Evolutionary conservation across 2,113 vertebrate genomes (phyloP).

Genomic region (Raja brachyura): DNA sequence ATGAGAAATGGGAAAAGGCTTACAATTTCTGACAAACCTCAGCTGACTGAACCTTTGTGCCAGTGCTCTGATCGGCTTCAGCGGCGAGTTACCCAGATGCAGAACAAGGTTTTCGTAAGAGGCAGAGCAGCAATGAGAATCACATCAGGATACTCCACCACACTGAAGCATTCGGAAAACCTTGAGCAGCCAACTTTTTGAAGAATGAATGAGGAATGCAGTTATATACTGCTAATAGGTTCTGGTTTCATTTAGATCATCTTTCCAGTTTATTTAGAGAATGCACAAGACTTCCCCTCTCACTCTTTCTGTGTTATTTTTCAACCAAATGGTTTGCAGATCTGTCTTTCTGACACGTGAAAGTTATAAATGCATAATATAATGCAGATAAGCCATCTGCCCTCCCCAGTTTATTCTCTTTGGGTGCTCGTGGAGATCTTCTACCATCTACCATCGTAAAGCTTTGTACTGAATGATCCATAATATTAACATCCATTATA

Average conservation of each 20-base stretch:
- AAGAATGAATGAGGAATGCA: neutral
- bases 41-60: neutral
- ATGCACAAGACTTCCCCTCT: neutral
- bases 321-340: neutral
- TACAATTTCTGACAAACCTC: neutral
- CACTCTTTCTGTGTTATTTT: neutral
- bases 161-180: neutral
- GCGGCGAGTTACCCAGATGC: neutral
- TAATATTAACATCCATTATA: neutral
- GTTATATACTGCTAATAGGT: neutral
- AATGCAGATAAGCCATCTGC: neutral
- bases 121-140: neutral
- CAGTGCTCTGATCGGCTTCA: neutral
- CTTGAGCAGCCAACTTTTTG: neutral
- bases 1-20: slow-evolving; percentile 3
- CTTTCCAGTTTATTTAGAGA: slow-evolving; percentile 39
- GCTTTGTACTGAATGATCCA: neutral
- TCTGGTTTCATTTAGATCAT: slow-evolving; percentile 6
- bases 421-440: neutral
- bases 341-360: neutral
- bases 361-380: neutral
- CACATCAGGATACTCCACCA: neutral
- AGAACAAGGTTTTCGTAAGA: neutral
- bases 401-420: neutral
- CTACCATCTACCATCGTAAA: neutral